Evolutionary conservation across 2,113 vertebrate species (phyloP).

Genomic region (Deroptyus accipitrinus): DNA sequence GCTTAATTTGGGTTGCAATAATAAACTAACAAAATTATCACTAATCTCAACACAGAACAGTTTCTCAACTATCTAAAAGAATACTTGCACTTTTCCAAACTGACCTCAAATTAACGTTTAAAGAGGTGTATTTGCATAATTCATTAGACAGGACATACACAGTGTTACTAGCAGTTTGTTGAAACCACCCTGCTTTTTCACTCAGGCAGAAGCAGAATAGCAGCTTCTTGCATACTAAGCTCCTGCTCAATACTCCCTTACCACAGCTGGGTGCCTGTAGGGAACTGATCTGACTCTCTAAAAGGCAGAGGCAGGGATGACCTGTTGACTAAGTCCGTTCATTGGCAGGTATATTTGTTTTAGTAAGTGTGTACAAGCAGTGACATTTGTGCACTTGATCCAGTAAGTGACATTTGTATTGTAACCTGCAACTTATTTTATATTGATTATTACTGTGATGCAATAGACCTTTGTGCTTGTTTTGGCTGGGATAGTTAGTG

Average conservation of each 20-base stretch:
- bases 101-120: slow-evolving; percentile 24
- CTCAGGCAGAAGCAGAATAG: neutral
- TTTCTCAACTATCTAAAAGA: neutral
- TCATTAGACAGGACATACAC: neutral
- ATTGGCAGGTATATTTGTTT: slow-evolving; percentile 55
- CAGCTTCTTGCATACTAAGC: neutral
- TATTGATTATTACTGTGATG: slow-evolving; percentile 46
- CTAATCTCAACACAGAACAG: neutral
- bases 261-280: neutral
- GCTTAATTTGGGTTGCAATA: neutral
- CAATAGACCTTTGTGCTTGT: neutral
- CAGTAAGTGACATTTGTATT: slow-evolving; percentile 35
- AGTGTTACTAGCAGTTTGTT: neutral
- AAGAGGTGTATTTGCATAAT: neutral
- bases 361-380: slow-evolving; percentile 24
- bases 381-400: neutral
- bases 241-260: neutral
- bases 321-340: slow-evolving; percentile 18
- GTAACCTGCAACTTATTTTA: slow-evolving; percentile 49
- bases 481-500: neutral
- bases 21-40: slow-evolving; percentile 13
- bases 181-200: neutral
- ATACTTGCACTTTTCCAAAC: neutral
- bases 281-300: neutral
- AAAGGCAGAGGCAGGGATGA: neutral